phyloP scores from a whole-genome alignment of 1,140 invertebrate species.

The Diplogasteroides magnus region DNA sequence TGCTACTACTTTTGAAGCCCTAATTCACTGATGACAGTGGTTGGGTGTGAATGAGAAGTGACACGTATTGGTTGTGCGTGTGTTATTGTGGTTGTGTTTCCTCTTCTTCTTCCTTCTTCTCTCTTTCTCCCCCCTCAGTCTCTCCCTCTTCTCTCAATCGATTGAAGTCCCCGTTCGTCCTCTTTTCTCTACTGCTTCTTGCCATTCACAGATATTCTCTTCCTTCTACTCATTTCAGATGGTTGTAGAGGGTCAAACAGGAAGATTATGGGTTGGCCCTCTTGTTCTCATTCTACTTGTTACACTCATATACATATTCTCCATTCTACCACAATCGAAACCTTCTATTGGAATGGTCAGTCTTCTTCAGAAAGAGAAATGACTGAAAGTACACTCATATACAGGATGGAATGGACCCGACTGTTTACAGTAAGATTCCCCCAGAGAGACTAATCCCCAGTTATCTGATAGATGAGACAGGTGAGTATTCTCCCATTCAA shows the following conservation, averaged over 20 bases:
- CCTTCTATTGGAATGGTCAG: slow-evolving; percentile 13
- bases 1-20: no score
- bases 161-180: no score
- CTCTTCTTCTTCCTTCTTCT: not conserved
- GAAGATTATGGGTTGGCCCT: slow-evolving; percentile 26
- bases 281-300: slow-evolving; percentile 29
- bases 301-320: slow-evolving; percentile 27
- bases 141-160: no score
- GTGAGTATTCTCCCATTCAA: no score
- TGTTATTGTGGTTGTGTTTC: not conserved
- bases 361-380: not conserved
- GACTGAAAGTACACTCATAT: not conserved
- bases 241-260: not conserved
- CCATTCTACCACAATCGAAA: slow-evolving; percentile 23
- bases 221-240: not conserved
- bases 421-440: no score
- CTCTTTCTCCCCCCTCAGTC: not conserved
- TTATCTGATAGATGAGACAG: no score
- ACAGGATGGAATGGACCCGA: no score
- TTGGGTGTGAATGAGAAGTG: no score
- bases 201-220: no score
- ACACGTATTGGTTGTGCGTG: no score
- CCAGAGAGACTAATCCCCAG: no score
- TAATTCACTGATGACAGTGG: no score
- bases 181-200: not conserved